phyloP scores from a whole-genome alignment of 2,888 invertebrate species.

The Parascotia fuliginaria region DNA sequence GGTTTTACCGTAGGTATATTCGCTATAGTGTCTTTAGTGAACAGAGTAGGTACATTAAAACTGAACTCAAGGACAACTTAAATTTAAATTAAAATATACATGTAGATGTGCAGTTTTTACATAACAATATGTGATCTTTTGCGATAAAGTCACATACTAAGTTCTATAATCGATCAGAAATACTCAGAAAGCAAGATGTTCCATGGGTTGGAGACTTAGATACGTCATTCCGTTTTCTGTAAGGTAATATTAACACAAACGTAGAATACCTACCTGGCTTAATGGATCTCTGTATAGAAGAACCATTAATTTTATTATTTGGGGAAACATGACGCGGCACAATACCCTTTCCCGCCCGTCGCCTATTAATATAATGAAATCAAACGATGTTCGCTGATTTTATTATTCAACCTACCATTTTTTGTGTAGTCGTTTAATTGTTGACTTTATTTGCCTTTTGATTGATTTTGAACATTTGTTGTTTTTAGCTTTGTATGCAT shows the following conservation, averaged over 20 bases:
- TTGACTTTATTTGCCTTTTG: conserved; percentile 19
- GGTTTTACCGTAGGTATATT: no score
- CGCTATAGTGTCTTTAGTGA: no score
- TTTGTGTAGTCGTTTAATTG: conserved; percentile 27
- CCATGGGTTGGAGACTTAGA: neutral
- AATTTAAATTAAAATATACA: no score
- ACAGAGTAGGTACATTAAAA: no score
- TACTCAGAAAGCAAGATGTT: no score
- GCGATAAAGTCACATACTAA: no score
- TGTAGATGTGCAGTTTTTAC: no score
- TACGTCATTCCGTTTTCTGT: no score
- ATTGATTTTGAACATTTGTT: neutral
- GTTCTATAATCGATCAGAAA: no score
- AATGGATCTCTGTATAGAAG: conserved; percentile 64
- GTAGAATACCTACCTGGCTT: conserved; percentile 51
- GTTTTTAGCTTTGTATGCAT: neutral
- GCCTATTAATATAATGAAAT: conserved; percentile 63
- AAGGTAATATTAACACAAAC: conserved; percentile 43
- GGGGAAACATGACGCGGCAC: conserved; percentile 64
- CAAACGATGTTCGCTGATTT: conserved; percentile 60
- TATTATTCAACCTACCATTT: conserved; percentile 39
- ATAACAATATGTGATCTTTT: no score
- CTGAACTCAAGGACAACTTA: no score
- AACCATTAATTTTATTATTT: conserved; percentile 74
- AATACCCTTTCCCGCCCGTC: conserved; percentile 59